Conservation (phyloP, 2,888 invertebrate genomes). For the Scaptomyza tumidula region DNA sequence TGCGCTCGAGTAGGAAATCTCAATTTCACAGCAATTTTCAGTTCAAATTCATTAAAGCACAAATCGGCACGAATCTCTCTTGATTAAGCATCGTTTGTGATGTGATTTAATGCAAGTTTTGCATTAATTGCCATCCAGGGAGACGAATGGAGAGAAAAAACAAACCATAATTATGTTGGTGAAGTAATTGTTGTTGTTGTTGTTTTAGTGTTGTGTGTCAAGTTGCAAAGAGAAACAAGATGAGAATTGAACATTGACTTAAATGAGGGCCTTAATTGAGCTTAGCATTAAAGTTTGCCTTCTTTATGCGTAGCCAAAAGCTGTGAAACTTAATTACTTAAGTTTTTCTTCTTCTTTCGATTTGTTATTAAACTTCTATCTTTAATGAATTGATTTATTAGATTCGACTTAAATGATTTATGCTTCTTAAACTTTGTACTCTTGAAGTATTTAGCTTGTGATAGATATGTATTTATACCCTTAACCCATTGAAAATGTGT, state of each 20-base stretch:
- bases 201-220: slow-evolving; percentile 35
- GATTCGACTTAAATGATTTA: background rate
- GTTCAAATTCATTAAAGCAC: slow-evolving; percentile 58
- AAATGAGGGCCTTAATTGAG: slow-evolving; percentile 27
- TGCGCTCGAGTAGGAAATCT: slow-evolving; percentile 77
- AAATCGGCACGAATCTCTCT: slow-evolving; percentile 57
- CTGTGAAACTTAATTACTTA: background rate
- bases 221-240: slow-evolving; percentile 29
- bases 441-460: background rate
- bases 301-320: background rate
- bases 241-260: slow-evolving; percentile 1
- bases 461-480: no score
- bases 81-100: slow-evolving; percentile 37
- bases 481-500: no score
- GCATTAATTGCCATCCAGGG: slow-evolving; percentile 57
- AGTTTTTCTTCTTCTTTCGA: no score
- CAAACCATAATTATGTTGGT: slow-evolving; percentile 28
- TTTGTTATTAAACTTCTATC: background rate
- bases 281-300: slow-evolving; percentile 5
- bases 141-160: slow-evolving; percentile 1
- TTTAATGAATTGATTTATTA: background rate
- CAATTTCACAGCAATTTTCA: slow-evolving; percentile 71
- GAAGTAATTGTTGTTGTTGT: slow-evolving; percentile 25
- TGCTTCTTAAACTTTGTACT: background rate
- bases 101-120: slow-evolving; percentile 61